Conservation (phyloP, 1,140 invertebrate genomes). For the Sipha flava region DNA sequence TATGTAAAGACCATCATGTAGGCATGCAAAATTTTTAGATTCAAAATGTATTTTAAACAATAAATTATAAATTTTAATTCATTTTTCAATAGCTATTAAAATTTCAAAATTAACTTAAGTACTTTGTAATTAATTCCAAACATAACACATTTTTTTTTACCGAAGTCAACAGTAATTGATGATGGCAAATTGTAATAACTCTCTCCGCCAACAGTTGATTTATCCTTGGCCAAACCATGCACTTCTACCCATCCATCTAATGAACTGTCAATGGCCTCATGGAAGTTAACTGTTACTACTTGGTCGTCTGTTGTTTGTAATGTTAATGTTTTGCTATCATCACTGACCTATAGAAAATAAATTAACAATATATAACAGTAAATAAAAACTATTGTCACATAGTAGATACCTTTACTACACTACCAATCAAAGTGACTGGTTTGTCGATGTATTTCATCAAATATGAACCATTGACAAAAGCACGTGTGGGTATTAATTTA, state of each 20-base stretch:
- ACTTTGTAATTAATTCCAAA: neutral
- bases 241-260: constrained; percentile 6
- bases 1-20: too few relatives aligned
- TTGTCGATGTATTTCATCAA: neutral
- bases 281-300: neutral
- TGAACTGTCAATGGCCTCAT: neutral
- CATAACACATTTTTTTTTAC: neutral
- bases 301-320: constrained; percentile 14
- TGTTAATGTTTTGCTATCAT: neutral
- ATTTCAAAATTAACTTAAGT: neutral
- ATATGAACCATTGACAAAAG: neutral
- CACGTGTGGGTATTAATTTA: neutral
- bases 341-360: neutral
- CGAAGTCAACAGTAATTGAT: constrained; percentile 13
- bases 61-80: neutral
- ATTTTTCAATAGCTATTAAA: neutral
- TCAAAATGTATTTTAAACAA: neutral
- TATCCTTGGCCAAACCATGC: neutral
- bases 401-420: neutral
- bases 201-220: neutral
- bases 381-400: neutral
- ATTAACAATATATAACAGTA: neutral
- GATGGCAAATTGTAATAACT: neutral
- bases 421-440: neutral
- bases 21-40: too few relatives aligned